Evolutionary conservation across 2,797 vertebrate species (phyloP).

Genomic region (Macrochelys suwanniensis): DNA sequence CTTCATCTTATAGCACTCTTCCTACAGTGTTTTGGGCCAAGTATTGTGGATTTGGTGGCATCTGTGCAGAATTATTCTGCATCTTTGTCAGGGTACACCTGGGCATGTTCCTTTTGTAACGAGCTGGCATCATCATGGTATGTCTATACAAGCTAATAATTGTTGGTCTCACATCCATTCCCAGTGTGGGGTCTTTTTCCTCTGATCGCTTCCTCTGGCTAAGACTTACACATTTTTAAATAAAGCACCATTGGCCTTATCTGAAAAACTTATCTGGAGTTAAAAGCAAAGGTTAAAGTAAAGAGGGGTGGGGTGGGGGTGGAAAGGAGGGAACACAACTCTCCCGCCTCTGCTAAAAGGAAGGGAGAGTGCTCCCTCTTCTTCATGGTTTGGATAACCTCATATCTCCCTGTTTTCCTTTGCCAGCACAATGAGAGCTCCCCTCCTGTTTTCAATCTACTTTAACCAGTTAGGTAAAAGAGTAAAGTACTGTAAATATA

Average conservation of each 20-base stretch:
- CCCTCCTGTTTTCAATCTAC: not conserved
- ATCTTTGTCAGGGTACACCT: not conserved
- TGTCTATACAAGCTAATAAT: not conserved
- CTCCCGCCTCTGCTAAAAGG: not conserved
- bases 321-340: not conserved
- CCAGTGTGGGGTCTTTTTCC: not conserved
- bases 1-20: rapidly evolving
- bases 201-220: not conserved
- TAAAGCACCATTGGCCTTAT: not conserved
- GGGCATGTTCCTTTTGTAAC: not conserved
- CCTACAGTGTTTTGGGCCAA: not conserved
- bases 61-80: not conserved
- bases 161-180: rapidly evolving
- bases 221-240: not conserved
- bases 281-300: not conserved
- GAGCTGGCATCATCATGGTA: not conserved
- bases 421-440: not conserved
- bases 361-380: not conserved
- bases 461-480: not conserved
- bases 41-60: not conserved
- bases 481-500: not conserved
- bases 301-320: not conserved
- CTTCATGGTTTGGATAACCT: not conserved
- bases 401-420: not conserved
- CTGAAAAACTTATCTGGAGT: not conserved